Evolutionary conservation across 2,113 vertebrate genomes (phyloP).

Genomic region (Carlito syrichta): DNA sequence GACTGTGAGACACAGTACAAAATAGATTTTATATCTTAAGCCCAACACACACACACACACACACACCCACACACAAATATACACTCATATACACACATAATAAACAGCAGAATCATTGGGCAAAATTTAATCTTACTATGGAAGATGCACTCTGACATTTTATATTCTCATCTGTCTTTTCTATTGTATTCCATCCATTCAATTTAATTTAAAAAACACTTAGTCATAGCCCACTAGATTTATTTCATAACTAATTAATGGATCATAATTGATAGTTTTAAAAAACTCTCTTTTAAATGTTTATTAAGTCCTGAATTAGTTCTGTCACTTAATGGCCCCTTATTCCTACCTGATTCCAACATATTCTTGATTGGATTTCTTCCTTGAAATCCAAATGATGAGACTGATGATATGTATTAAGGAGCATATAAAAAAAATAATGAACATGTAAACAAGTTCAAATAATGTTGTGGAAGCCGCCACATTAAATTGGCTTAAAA

Average conservation of each 20-base stretch:
- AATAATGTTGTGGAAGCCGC: slow-evolving; percentile 20
- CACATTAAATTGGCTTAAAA: slow-evolving; percentile 20
- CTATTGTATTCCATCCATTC: slow-evolving; percentile 26
- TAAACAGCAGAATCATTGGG: background rate
- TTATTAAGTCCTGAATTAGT: slow-evolving; percentile 49
- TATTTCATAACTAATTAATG: slow-evolving; percentile 62
- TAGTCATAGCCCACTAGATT: slow-evolving; percentile 27
- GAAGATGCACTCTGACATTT: background rate
- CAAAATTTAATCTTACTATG: background rate
- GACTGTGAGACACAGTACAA: background rate
- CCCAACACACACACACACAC: background rate
- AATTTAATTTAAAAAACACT: slow-evolving; percentile 51
- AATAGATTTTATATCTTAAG: background rate
- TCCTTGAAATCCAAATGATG: slow-evolving; percentile 27
- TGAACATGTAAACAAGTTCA: background rate
- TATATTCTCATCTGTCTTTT: slow-evolving; percentile 16
- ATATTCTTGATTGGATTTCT: background rate
- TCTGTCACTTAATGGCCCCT: slow-evolving; percentile 8
- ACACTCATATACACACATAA: background rate
- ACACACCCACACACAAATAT: background rate
- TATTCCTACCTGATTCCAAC: background rate
- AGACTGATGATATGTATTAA: background rate
- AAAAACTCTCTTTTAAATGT: slow-evolving; percentile 46
- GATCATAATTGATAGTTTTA: slow-evolving; percentile 54
- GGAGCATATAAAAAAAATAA: background rate